Evolutionary conservation across 2,113 vertebrate genomes (phyloP), one percentile per base, ranked within the genome.

Genomic region (Mirounga angustirostris): DNA sequence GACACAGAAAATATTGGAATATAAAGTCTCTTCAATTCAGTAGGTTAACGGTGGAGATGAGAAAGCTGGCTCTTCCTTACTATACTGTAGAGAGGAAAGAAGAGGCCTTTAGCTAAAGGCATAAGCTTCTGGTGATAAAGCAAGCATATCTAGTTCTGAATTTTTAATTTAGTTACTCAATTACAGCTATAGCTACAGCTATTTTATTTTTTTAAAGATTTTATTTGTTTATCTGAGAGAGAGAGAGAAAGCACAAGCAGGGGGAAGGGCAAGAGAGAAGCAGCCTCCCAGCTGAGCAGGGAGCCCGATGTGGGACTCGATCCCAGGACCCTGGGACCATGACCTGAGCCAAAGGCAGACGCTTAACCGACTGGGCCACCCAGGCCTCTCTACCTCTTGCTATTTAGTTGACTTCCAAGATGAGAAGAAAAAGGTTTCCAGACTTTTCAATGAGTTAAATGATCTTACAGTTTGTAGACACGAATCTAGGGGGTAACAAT

Each of bases 81-180:
- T 89, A 5, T 67, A 59, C 22, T 73, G 3, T 30, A 78, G 52
- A 71, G 26, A 71, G 13, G n/a, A 94, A 93, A 78, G 54, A 58
- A 80, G 43, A 89, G 19, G 26, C 80, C 76, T 87, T 84, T 73
- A 36, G 46, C 33, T 81, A 84, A 67, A 92, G 65, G 54, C 79
- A 79, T 71, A 95, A 71, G 28, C 79, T 82, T 74, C 50, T 26
- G 43, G 14, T 95, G 82, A 95, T 80, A 93, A 82, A 91, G 30
- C 15, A 80, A 96, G 33, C 6, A 58, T 40, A 63, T 59, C 33
- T 67, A 81, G 21, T 85, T 83, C 86, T 86, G 86, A 80, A 79
- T 80, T 88, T 69, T 69, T 69, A 36, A 69, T 69, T 69, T 69
- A 36, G 33, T n/a, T 69, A 21, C 67, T 69, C 18, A 21, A 36